These are phyloP conservation scores for Uloborus diversus DNA, from an alignment of 1,140 invertebrate genomes.

Conservation along the genomic window DNA sequence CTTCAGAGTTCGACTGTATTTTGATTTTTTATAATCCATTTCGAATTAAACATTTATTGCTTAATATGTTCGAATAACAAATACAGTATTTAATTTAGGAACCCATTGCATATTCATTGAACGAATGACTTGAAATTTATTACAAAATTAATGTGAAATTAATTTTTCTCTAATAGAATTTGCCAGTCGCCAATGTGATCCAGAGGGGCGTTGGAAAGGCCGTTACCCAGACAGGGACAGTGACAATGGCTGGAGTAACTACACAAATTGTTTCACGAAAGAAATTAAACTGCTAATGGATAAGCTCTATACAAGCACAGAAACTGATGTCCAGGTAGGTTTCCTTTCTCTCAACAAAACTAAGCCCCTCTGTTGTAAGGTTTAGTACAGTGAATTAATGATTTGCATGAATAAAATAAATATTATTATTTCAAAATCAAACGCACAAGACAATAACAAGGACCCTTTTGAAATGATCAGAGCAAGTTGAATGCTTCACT, in stretches of 20 bases:
- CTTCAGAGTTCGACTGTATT: too few species aligned
- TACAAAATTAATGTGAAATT: too few species aligned
- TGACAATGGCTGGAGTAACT: slow-evolving; percentile 83
- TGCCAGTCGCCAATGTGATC: slow-evolving; percentile 77
- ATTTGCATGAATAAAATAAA: neutral
- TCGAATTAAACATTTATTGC: too few species aligned
- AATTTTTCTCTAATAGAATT: slow-evolving; percentile 70
- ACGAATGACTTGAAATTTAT: too few species aligned
- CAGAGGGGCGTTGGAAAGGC: slow-evolving; percentile 78
- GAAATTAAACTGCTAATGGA: slow-evolving; percentile 74
- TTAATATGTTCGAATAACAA: too few species aligned
- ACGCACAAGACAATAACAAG: too few species aligned
- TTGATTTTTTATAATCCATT: too few species aligned
- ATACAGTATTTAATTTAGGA: too few species aligned
- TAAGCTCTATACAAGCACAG: slow-evolving; percentile 66
- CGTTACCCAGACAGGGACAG: slow-evolving; percentile 63
- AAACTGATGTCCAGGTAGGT: slow-evolving; percentile 25
- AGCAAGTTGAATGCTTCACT: too few species aligned
- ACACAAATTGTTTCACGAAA: slow-evolving; percentile 81
- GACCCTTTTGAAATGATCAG: too few species aligned
- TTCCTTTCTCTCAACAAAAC: neutral
- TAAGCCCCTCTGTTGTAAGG: too few species aligned
- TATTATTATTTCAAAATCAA: neutral
- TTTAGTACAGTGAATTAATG: neutral
- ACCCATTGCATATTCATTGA: too few species aligned